A percentile compares a stretch with the other conserved stretches of the same genome.
phyloP scores from a whole-genome alignment of 2,113 vertebrate genomes.

The Eptesicus fuscus region DNA sequence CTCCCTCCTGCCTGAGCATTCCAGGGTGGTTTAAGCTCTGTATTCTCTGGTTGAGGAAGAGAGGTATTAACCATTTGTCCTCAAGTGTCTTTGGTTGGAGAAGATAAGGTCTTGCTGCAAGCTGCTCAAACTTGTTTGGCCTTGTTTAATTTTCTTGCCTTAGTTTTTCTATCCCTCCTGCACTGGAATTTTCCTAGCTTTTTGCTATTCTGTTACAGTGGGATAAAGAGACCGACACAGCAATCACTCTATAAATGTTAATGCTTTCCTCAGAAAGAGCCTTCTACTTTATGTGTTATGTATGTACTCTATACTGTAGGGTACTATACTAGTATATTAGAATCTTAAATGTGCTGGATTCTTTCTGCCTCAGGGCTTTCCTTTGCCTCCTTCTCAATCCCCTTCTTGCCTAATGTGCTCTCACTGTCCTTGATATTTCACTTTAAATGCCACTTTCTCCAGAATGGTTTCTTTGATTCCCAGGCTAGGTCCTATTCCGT shows the following conservation, averaged over 20 bases:
- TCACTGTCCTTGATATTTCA: background rate
- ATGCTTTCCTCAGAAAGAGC: background rate
- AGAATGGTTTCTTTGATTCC: background rate
- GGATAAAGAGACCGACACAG: background rate
- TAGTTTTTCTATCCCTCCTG: background rate
- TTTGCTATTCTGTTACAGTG: background rate
- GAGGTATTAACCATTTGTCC: background rate
- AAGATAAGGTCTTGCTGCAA: background rate
- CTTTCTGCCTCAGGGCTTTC: background rate
- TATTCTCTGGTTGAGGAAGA: background rate
- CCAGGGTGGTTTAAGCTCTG: background rate
- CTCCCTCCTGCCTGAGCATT: background rate
- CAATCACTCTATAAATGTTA: background rate
- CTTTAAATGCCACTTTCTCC: background rate
- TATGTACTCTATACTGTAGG: background rate
- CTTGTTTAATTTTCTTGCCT: background rate
- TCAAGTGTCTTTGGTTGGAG: background rate
- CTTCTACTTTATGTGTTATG: background rate
- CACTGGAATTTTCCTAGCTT: background rate
- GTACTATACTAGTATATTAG: background rate
- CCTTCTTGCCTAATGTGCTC: background rate
- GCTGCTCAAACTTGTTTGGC: background rate
- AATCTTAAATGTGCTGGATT: background rate
- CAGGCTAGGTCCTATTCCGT: background rate
- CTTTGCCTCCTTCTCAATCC: background rate